These are phyloP conservation scores for Rhingia campestris DNA, from an alignment of 2,888 invertebrate genomes.

Conservation along the genomic window DNA sequence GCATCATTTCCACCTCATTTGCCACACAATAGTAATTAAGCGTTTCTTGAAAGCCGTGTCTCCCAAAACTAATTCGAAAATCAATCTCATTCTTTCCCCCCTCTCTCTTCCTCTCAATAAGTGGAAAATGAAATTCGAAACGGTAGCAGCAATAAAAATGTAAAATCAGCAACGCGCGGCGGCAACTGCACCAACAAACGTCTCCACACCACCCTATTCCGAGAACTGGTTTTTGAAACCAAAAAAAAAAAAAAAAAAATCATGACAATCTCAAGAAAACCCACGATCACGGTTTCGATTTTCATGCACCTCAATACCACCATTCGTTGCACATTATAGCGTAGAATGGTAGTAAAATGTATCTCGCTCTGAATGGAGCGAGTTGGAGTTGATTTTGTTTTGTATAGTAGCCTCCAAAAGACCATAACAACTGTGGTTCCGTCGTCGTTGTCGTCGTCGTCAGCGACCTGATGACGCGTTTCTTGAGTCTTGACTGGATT, in stretches of 20 bases:
- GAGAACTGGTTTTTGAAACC: slow-evolving; percentile 56
- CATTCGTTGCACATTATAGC: slow-evolving; percentile 15
- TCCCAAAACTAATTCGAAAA: not conserved
- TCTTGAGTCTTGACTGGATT: slow-evolving; percentile 36
- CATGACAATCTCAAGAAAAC: slow-evolving; percentile 27
- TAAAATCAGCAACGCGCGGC: slow-evolving; percentile 30
- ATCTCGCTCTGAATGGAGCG: slow-evolving; percentile 39
- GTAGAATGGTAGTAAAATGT: slow-evolving; percentile 54
- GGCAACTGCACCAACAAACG: slow-evolving; percentile 4
- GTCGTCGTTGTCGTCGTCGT: not conserved
- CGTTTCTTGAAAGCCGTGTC: no score
- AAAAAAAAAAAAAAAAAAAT: slow-evolving; percentile 4
- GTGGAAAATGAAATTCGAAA: slow-evolving; percentile 60
- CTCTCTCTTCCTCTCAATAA: slow-evolving; percentile 21
- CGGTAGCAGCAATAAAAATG: slow-evolving; percentile 61
- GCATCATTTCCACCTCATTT: not conserved
- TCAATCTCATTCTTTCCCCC: not conserved
- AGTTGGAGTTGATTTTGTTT: not conserved
- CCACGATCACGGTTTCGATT: slow-evolving; percentile 66
- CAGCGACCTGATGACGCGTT: slow-evolving; percentile 52
- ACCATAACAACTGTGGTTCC: slow-evolving; percentile 18
- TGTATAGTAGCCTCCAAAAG: slow-evolving; percentile 1
- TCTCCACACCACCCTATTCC: slow-evolving; percentile 38
- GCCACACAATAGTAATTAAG: no score
- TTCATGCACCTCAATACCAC: slow-evolving; percentile 36